Conservation (phyloP, 2,888 invertebrate genomes). For the Brachynemurus nebulosus region DNA sequence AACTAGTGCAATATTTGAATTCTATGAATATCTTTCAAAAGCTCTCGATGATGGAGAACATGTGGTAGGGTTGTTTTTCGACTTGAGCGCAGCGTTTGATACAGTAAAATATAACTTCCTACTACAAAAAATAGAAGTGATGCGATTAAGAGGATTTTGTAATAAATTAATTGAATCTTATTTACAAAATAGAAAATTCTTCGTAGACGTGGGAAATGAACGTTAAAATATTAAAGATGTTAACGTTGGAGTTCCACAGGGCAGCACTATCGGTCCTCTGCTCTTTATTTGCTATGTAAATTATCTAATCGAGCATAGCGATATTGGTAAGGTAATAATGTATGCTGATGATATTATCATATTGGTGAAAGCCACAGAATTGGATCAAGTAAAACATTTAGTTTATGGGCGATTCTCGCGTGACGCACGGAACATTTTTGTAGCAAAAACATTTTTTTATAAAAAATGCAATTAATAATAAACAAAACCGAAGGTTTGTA, state of each 20-base stretch:
- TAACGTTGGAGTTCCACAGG: neutral
- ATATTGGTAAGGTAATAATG: no score
- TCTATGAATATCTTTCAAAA: constrained; percentile 1
- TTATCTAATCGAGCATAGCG: no score
- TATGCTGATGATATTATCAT: neutral
- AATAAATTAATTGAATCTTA: neutral
- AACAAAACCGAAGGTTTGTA: no score
- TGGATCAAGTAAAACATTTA: no score
- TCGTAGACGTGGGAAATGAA: neutral
- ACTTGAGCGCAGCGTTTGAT: constrained; percentile 2
- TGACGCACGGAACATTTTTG: no score
- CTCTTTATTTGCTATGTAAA: constrained; percentile 1
- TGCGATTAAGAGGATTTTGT: neutral
- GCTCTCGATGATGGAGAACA: neutral
- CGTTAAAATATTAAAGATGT: neutral
- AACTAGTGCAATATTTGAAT: constrained; percentile 3
- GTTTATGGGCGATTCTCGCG: no score
- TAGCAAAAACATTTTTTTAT: no score
- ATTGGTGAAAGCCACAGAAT: neutral
- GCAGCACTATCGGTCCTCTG: neutral
- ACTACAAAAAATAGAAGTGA: neutral
- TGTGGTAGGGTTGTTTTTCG: constrained; percentile 1
- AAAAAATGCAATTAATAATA: no score
- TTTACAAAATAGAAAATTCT: neutral
- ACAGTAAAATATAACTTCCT: constrained; percentile 1